These are phyloP conservation scores for Cydia strobilella DNA, from an alignment of 1,140 invertebrate species.

Conservation along the genomic window DNA sequence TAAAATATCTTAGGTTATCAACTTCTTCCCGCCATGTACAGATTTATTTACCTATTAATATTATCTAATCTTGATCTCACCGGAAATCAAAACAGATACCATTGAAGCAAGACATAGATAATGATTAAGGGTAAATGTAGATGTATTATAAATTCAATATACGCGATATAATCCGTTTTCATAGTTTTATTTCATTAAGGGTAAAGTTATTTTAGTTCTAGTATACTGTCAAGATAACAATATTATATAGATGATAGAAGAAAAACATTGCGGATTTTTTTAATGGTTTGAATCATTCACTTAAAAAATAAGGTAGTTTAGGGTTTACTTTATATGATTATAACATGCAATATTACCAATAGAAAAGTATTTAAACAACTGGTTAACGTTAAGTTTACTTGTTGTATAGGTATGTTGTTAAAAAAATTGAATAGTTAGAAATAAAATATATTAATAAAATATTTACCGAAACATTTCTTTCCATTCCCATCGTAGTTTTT, in stretches of 20 bases:
- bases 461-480: slow-evolving; percentile 16
- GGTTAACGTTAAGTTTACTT: background rate
- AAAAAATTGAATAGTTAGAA: background rate
- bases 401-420: too few relatives aligned
- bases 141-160: too few relatives aligned
- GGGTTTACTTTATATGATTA: too few relatives aligned
- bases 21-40: too few relatives aligned
- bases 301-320: too few relatives aligned
- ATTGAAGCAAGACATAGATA: background rate
- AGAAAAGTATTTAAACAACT: background rate
- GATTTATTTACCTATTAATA: too few relatives aligned
- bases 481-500: slow-evolving; percentile 8
- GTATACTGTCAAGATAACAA: background rate
- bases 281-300: background rate
- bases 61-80: slow-evolving; percentile 20
- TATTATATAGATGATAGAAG: background rate
- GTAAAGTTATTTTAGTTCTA: background rate
- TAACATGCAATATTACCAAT: too few relatives aligned
- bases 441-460: slow-evolving; percentile 9
- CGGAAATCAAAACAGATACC: background rate
- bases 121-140: background rate
- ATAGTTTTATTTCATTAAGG: too few relatives aligned
- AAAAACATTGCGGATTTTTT: background rate
- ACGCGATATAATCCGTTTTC: too few relatives aligned
- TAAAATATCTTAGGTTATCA: too few relatives aligned